These are phyloP conservation scores for Ammodytes marinus DNA, from an alignment of 2,113 vertebrate species.

Conservation along the genomic window DNA sequence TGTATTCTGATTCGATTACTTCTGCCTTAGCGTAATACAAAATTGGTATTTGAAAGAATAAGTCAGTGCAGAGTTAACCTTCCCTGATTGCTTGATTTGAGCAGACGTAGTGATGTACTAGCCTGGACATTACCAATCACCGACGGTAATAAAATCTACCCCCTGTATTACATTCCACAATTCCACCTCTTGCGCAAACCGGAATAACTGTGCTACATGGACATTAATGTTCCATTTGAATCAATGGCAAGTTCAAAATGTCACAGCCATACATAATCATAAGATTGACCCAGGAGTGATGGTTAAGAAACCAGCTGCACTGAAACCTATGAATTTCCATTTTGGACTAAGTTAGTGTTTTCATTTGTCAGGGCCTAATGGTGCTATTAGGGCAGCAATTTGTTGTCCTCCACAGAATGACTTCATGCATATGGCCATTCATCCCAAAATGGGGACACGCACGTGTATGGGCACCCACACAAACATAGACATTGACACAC, in stretches of 20 bases:
- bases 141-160: slow-evolving; percentile 68
- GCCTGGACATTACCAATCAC: slow-evolving; percentile 62
- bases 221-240: slow-evolving; percentile 68
- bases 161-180: slow-evolving; percentile 52
- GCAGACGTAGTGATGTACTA: slow-evolving; percentile 46
- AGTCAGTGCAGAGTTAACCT: slow-evolving; percentile 51
- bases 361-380: slow-evolving; percentile 81
- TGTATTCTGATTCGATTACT: slow-evolving; percentile 24
- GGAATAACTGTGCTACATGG: slow-evolving; percentile 64
- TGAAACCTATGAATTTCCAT: slow-evolving; percentile 74
- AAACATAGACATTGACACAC: slow-evolving; percentile 23
- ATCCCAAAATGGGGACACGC: slow-evolving; percentile 42
- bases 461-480: slow-evolving; percentile 24
- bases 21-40: slow-evolving; percentile 39
- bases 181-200: slow-evolving; percentile 59
- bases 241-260: slow-evolving; percentile 74
- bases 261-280: slow-evolving; percentile 75
- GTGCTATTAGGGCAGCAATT: slow-evolving; percentile 74
- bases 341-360: slow-evolving; percentile 75
- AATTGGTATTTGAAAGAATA: slow-evolving; percentile 52
- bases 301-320: slow-evolving; percentile 63
- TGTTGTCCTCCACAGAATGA: slow-evolving; percentile 63
- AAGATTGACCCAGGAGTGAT: slow-evolving; percentile 62
- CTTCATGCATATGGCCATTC: slow-evolving; percentile 65
- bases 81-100: slow-evolving; percentile 57